Evolutionary conservation across 2,888 invertebrate species (phyloP).

Genomic region (Leptinotarsa peninsularis): DNA sequence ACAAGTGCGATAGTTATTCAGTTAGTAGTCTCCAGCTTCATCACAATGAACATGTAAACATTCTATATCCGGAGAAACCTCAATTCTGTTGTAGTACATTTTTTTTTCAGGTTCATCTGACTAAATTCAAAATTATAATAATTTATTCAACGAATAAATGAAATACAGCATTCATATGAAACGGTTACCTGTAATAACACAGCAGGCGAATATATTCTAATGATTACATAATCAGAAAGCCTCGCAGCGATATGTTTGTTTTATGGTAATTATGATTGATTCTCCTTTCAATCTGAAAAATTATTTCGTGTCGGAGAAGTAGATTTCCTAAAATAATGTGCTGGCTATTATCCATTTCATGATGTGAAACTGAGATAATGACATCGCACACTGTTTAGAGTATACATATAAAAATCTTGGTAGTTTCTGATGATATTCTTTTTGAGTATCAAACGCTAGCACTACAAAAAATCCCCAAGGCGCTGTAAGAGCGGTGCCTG

Average conservation of each 20-base stretch:
- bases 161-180: neutral
- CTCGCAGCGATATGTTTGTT: neutral
- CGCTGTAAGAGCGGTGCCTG: too few relatives aligned
- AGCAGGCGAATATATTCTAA: neutral
- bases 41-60: too few relatives aligned
- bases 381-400: too few relatives aligned
- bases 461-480: too few relatives aligned
- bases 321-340: neutral
- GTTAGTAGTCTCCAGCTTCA: too few relatives aligned
- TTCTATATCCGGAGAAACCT: too few relatives aligned
- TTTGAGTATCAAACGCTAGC: too few relatives aligned
- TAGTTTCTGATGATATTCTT: too few relatives aligned
- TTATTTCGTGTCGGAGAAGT: neutral
- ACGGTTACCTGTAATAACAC: constrained; percentile 3
- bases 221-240: neutral
- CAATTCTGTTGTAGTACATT: neutral
- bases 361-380: too few relatives aligned
- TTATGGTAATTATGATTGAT: neutral
- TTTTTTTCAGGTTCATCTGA: neutral
- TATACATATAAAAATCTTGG: too few relatives aligned
- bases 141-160: neutral
- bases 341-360: neutral
- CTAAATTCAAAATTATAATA: constrained; percentile 1
- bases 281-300: neutral
- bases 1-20: too few relatives aligned